phyloP scores from a whole-genome alignment of 2,888 invertebrate genomes.

The Cosmia trapezina region DNA sequence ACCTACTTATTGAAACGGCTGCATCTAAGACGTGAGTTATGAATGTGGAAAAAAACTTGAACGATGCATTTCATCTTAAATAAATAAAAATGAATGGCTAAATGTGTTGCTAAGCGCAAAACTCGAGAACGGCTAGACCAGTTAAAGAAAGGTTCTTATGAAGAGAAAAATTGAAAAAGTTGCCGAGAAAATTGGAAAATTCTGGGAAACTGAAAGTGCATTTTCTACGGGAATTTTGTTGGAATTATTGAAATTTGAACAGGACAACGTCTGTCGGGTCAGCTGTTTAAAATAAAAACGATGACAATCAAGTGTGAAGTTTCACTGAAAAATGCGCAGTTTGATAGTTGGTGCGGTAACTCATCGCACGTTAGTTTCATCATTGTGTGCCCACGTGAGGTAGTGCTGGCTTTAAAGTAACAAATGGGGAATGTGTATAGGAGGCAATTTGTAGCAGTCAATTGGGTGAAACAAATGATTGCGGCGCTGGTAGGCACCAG shows the following conservation, averaged over 20 bases:
- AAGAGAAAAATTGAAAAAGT: no score
- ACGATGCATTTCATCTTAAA: constrained; percentile 10
- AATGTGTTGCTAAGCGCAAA: no score
- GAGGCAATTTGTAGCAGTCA: constrained; percentile 54
- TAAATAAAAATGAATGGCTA: no score
- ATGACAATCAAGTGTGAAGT: constrained; percentile 24
- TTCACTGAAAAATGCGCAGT: constrained; percentile 7
- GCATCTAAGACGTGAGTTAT: constrained; percentile 29
- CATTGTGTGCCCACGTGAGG: constrained; percentile 9
- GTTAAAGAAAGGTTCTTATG: no score
- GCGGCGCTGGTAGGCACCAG: constrained; percentile 44
- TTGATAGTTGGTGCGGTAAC: constrained; percentile 4
- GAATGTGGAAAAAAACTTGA: constrained; percentile 22
- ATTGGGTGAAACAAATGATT: constrained; percentile 61
- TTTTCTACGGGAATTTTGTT: no score
- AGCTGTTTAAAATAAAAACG: constrained; percentile 19
- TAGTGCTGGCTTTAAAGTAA: constrained; percentile 40
- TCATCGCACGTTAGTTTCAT: constrained; percentile 17
- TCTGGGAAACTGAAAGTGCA: no score
- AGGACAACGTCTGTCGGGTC: no score
- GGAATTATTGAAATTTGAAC: no score
- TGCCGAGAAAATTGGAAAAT: no score
- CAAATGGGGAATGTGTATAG: constrained; percentile 51
- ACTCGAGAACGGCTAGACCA: no score
- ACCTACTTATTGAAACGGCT: constrained; percentile 48